Conservation (phyloP, 2,113 vertebrate genomes). For the Eublepharis macularius region DNA sequence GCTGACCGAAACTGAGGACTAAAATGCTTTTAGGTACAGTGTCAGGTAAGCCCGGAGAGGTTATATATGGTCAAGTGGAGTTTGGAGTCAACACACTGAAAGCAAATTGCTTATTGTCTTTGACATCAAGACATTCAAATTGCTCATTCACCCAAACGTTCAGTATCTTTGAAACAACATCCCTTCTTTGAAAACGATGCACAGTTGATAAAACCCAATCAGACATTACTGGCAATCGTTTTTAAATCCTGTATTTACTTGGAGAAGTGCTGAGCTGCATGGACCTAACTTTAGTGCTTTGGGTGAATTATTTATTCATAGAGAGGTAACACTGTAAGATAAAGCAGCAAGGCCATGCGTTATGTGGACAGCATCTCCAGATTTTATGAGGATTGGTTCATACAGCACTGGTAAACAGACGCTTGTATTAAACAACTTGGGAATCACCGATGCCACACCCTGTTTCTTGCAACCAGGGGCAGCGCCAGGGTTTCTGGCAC, state of each 20-base stretch:
- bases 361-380: background rate
- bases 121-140: conserved; percentile 36
- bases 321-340: background rate
- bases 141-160: conserved; percentile 2
- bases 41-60: conserved; percentile 27
- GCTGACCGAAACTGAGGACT: conserved; percentile 45
- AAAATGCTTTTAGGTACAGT: conserved; percentile 34
- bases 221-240: background rate
- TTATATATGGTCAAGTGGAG: conserved; percentile 29
- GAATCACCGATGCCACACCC: no score
- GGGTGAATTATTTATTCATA: conserved; percentile 8
- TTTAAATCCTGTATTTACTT: background rate
- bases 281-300: conserved; percentile 13
- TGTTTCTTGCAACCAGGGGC: no score
- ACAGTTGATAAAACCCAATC: background rate
- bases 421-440: no score
- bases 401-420: background rate
- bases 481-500: no score
- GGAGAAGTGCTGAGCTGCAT: background rate
- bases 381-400: background rate
- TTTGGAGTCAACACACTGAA: conserved; percentile 26
- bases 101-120: conserved; percentile 14
- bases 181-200: conserved; percentile 25
- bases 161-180: conserved; percentile 32
- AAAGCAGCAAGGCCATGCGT: background rate